Conservation (phyloP, 2,113 vertebrate genomes). For the Rhinopomastus cyanomelas region DNA sequence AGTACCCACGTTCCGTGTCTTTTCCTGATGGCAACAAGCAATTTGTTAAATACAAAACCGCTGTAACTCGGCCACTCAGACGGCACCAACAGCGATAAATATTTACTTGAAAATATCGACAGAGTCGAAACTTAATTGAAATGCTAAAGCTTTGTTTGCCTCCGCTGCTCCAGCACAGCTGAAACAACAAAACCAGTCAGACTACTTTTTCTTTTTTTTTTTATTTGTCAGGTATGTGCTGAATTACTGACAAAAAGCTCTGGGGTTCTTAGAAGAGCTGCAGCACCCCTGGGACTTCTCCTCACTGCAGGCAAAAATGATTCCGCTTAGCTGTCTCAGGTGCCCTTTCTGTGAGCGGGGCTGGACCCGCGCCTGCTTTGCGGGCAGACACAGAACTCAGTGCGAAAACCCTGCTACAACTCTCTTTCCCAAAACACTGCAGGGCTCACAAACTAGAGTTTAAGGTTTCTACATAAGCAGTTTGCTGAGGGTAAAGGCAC, state of each 20-base stretch:
- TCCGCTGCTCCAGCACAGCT: constrained; percentile 16
- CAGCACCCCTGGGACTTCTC: neutral
- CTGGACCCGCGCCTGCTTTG: neutral
- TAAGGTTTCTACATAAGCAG: neutral
- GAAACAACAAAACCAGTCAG: constrained; percentile 68
- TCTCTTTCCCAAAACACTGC: neutral
- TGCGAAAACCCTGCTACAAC: neutral
- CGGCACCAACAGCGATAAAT: neutral
- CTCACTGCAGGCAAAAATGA: neutral
- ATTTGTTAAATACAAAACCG: neutral
- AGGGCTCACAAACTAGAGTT: neutral
- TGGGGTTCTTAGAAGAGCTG: constrained; percentile 11
- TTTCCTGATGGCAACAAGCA: neutral
- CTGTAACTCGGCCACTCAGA: neutral
- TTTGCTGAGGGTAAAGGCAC: neutral
- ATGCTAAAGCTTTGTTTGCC: constrained; percentile 50
- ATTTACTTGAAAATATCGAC: constrained; percentile 53
- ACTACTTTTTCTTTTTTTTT: constrained; percentile 19
- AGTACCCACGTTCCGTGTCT: neutral
- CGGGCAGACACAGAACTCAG: neutral
- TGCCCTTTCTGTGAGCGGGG: neutral
- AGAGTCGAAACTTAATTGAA: constrained; percentile 33
- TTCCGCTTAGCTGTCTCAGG: neutral
- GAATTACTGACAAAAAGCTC: constrained; percentile 42
- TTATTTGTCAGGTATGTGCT: constrained; percentile 33